Evolutionary conservation across 2,797 vertebrate species (phyloP).

Genomic region (Odontamblyopus rebecca): DNA sequence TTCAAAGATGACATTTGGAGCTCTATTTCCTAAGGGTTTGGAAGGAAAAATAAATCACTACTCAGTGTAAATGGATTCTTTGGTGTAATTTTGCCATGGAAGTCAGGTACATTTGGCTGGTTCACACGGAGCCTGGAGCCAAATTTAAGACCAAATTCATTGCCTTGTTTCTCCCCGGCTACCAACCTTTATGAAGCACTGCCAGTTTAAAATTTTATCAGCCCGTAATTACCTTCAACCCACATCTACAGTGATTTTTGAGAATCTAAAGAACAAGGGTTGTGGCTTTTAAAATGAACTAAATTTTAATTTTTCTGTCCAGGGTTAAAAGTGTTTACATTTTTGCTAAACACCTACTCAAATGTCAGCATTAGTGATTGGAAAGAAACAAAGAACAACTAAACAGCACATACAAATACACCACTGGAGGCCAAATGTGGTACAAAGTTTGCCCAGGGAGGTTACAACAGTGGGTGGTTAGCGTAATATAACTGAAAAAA

Average conservation of each 20-base stretch:
- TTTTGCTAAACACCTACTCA: slow-evolving; percentile 20
- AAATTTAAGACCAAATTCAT: slow-evolving; percentile 39
- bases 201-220: slow-evolving; percentile 17
- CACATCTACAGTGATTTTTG: slow-evolving; percentile 9
- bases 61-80: slow-evolving; percentile 41
- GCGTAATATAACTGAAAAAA: slow-evolving; percentile 24
- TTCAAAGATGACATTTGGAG: slow-evolving; percentile 37
- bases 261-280: slow-evolving; percentile 1
- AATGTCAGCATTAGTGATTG: slow-evolving; percentile 31
- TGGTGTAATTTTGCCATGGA: slow-evolving; percentile 37
- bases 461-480: slow-evolving; percentile 15
- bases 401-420: slow-evolving; percentile 29
- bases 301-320: slow-evolving; percentile 4
- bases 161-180: slow-evolving; percentile 6
- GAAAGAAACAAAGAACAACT: slow-evolving; percentile 22
- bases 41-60: slow-evolving; percentile 46
- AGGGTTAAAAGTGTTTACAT: slow-evolving; percentile 27
- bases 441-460: slow-evolving; percentile 15
- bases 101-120: slow-evolving; percentile 40
- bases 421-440: slow-evolving; percentile 18
- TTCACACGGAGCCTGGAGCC: slow-evolving; percentile 30
- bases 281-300: neutral
- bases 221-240: slow-evolving; percentile 24
- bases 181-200: slow-evolving; percentile 21
- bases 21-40: slow-evolving; percentile 29